Base-by-base conservation (phyloP, 2,888 invertebrate species). In the Zele albiditarsus region DNA sequence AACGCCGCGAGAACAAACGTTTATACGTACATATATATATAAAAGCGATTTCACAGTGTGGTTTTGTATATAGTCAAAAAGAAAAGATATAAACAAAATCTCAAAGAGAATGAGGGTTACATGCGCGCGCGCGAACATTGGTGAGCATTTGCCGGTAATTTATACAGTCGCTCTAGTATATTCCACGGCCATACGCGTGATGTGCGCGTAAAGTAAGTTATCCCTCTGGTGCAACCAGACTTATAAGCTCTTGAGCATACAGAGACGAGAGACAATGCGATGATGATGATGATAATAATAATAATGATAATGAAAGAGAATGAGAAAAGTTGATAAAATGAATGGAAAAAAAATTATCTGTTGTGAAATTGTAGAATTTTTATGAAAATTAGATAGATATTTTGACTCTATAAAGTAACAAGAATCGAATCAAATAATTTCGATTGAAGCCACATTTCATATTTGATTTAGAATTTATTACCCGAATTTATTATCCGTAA, bases 161-260 rank as follows among this genome's bases (percentile, higher is more conserved):
- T 84, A 86, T 83, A 82, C 82, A 82, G 80, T 79, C 78, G 76
- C 79, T 76, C 78, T 63, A 10, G 8, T 20, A n/a, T 53, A 20
- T 20, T 4, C 20, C 53, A 53, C n/a, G 5, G 4, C 8, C 53
- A 53, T 53, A 53, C 53, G n/a, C 4, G 46, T 46, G 46, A 16
- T 46, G 46, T 46, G n/a, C 4, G n/a, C 58, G 77, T 81, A 82
- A 84, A 85, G 83, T 85, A 82, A 87, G 82, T 84, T 87, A 86
- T 85, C 84, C 81, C 74, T 79, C 78, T 80, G 75, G 77, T 68
- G 73, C 58, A 63, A 46, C 31, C 65, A 49, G 71, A 71, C 53
- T 76, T 57, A 38, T 33, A 38, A 38, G 38, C 10, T 38, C 38
- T 38, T 38, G 12, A 60, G 72, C 63, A 65, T 38, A 69, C 28